These are phyloP conservation scores for Montipora capitata DNA, from an alignment of 92 coral and sea anemone species.

Conservation along the genomic window DNA sequence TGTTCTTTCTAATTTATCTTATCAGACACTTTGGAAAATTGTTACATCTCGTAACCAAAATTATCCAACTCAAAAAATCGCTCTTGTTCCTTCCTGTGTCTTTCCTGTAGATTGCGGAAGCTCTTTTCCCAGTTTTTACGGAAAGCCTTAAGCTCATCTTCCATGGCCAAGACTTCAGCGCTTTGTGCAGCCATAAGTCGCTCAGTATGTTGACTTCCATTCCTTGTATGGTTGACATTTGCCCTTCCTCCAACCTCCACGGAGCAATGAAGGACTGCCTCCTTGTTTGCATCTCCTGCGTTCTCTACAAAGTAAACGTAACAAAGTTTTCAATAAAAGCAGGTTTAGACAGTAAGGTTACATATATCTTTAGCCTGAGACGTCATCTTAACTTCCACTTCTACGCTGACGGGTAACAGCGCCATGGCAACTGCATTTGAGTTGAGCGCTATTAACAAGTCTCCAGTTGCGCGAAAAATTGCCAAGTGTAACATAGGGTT, in stretches of 20 bases:
- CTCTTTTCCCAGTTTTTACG: constrained; percentile 82
- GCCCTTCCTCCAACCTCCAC: background rate
- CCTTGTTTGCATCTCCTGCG: background rate
- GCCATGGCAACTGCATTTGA: too few relatives aligned
- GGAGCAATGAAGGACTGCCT: background rate
- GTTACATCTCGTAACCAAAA: constrained; percentile 73
- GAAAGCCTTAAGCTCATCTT: constrained; percentile 78
- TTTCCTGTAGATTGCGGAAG: constrained; percentile 77
- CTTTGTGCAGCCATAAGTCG: constrained; percentile 85
- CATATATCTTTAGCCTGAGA: too few relatives aligned
- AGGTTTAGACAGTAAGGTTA: too few relatives aligned
- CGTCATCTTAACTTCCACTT: too few relatives aligned
- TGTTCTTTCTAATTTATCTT: too few relatives aligned
- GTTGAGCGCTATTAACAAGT: too few relatives aligned
- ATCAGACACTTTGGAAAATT: too few relatives aligned
- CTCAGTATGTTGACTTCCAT: constrained; percentile 37
- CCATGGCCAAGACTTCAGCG: constrained; percentile 70
- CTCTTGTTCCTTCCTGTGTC: constrained; percentile 82
- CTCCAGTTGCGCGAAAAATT: too few relatives aligned
- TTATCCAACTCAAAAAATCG: constrained; percentile 82
- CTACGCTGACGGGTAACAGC: too few relatives aligned
- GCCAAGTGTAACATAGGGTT: too few relatives aligned
- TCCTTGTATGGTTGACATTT: background rate
- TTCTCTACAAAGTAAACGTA: background rate
- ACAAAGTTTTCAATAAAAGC: too few relatives aligned